Percentiles rank a stretch among this genome's conserved stretches.
Conservation (phyloP, 2,113 vertebrate genomes). For the Anarrhichthys ocellatus region DNA sequence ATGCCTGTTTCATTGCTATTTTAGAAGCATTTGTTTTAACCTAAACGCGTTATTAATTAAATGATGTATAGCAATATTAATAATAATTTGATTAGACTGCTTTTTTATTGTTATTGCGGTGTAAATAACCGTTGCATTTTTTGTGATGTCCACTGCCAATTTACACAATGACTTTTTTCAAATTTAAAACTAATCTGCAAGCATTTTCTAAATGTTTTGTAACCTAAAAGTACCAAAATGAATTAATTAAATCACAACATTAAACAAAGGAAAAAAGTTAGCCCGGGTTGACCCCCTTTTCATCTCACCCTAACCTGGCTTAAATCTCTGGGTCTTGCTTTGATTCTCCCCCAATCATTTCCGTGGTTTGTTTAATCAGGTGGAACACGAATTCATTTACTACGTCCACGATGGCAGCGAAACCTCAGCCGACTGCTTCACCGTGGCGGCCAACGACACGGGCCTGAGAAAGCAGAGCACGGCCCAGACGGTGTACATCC, state of each 20-base stretch:
- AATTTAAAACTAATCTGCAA: neutral
- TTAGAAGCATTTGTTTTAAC: neutral
- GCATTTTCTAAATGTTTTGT: neutral
- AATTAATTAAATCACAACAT: constrained; percentile 14
- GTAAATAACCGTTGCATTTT: neutral
- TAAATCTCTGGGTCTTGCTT: neutral
- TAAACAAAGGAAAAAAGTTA: neutral
- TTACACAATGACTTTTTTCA: neutral
- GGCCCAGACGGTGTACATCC: constrained; percentile 84
- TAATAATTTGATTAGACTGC: neutral
- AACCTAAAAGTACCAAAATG: neutral
- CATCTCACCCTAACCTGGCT: neutral
- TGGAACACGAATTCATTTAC: constrained; percentile 90
- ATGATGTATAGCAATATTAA: neutral
- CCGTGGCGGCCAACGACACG: constrained; percentile 86
- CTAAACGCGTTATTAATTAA: neutral
- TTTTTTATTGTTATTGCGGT: neutral
- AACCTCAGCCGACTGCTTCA: constrained; percentile 87
- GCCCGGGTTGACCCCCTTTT: neutral
- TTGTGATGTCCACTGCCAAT: neutral
- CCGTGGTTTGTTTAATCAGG: constrained; percentile 75
- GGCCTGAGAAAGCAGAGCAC: constrained; percentile 88
- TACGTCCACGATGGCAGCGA: constrained; percentile 91
- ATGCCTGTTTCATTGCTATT: neutral
- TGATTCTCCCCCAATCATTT: constrained; percentile 20